phyloP scores from a whole-genome alignment of 2,113 vertebrate species.

The Zapornia atra region DNA sequence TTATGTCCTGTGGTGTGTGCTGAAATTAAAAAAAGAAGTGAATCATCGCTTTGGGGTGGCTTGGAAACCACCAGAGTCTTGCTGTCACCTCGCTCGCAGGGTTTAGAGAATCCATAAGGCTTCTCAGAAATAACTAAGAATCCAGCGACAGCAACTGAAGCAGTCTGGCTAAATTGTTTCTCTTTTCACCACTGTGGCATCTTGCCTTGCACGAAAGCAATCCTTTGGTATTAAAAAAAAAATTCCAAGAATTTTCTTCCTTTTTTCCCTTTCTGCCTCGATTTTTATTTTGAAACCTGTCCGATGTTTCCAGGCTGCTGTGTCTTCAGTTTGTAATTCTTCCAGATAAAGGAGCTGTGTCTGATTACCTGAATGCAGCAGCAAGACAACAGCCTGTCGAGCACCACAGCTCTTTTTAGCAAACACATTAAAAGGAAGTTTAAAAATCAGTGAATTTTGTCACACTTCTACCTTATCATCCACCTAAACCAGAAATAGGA shows the following conservation, averaged over 20 bases:
- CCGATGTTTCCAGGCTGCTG: neutral
- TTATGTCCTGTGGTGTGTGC: neutral
- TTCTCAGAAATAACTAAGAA: neutral
- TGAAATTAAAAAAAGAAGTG: neutral
- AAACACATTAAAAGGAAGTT: neutral
- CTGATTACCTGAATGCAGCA: neutral
- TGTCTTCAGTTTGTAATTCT: neutral
- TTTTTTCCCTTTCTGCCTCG: neutral
- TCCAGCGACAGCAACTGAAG: neutral
- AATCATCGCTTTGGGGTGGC: neutral
- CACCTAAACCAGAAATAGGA: neutral
- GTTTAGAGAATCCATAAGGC: neutral
- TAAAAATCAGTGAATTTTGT: neutral
- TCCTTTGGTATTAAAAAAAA: neutral
- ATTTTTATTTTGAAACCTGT: neutral
- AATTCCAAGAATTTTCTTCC: neutral
- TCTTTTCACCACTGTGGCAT: neutral
- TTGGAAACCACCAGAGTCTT: neutral
- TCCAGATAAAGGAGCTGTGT: neutral
- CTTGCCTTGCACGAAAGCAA: neutral
- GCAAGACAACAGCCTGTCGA: neutral
- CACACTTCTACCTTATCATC: neutral
- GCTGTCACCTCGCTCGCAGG: neutral
- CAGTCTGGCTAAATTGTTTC: neutral
- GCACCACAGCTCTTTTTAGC: neutral